Evolutionary conservation across 2,113 vertebrate species (phyloP).

Genomic region (Dipodomys stephensi): DNA sequence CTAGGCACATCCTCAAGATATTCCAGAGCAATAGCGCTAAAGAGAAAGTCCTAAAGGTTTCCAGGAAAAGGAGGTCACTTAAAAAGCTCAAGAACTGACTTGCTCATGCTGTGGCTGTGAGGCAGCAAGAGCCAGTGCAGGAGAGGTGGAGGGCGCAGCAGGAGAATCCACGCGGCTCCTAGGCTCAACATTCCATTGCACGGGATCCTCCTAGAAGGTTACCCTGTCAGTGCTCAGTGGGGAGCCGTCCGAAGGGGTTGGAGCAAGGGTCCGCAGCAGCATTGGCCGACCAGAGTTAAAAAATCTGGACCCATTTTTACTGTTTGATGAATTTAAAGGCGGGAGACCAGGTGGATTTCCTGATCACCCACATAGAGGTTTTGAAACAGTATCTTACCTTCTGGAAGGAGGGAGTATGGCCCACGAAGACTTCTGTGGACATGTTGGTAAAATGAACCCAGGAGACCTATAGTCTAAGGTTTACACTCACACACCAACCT

Average conservation of each 20-base stretch:
- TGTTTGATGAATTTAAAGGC: conserved; percentile 92
- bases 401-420: too few relatives aligned
- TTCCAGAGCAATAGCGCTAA: too few relatives aligned
- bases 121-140: too few relatives aligned
- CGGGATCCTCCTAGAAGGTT: conserved; percentile 84
- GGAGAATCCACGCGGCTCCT: too few relatives aligned
- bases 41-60: too few relatives aligned
- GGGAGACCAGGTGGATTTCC: conserved; percentile 91
- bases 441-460: too few relatives aligned
- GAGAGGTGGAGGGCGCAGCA: too few relatives aligned
- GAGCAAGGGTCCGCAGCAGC: conserved; percentile 88
- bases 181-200: conserved; percentile 21
- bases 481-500: conserved; percentile 88
- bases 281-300: conserved; percentile 90
- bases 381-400: conserved; percentile 89
- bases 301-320: conserved; percentile 92
- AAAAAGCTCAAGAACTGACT: too few relatives aligned
- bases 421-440: too few relatives aligned
- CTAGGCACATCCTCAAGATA: too few relatives aligned
- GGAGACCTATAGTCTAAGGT: conserved; percentile 85
- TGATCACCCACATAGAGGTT: conserved; percentile 93
- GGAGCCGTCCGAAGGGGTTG: conserved; percentile 87
- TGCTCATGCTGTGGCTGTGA: too few relatives aligned
- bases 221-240: conserved; percentile 84
- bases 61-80: too few relatives aligned